Base-by-base conservation (phyloP, 2,888 invertebrate species). In the Eudasyphora cyanicolor region DNA sequence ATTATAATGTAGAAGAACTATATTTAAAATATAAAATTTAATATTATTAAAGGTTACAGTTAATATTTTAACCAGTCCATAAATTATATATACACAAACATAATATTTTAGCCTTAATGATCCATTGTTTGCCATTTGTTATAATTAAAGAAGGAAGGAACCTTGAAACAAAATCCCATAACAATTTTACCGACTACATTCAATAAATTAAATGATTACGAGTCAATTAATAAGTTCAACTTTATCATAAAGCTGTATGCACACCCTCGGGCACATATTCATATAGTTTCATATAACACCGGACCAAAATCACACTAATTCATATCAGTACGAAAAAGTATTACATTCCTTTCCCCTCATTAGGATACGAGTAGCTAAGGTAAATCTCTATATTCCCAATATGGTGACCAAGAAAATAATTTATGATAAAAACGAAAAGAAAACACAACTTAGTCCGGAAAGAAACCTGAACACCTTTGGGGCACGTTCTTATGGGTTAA, bases 161-260 rank as follows among this genome's bases (percentile, higher is more conserved):
- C 5, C 27, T 27, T 8, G 17, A 29, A 24, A 24, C 45, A 57
- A 35, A 45, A 79, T 51, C 29, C 4, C 0, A 12, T 10, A 42
- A 38, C 29, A 14, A 64, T 51, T 64, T 42, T 24, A 21, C 54
- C 21, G 32, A 76, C 74, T 64, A 70, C 69, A 70, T 76, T 79
- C 21, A 74, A 76, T 79, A 70, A 84, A 84, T 81, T 76, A 76
- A 73, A 82, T 79, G 54, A 79, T 77, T 74, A 78, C 64, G 62
- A 73, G 79, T 71, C 82, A 82, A 82, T 84, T 82, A 84, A 82
- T 74, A 69, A 76, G 57, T 21, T 76, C 38, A 64, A 76, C 75
- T 77, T 78, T 29, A 74, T 51, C 76, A 76, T 67, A 64, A 51
- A 29, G n/a, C 42, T 64, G 62, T 14, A 57, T 32, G 8, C 8